Percentiles rank a stretch among this genome's conserved stretches.
Conservation (phyloP, 1,140 invertebrate species). For the Acyrthosiphon pisum region DNA sequence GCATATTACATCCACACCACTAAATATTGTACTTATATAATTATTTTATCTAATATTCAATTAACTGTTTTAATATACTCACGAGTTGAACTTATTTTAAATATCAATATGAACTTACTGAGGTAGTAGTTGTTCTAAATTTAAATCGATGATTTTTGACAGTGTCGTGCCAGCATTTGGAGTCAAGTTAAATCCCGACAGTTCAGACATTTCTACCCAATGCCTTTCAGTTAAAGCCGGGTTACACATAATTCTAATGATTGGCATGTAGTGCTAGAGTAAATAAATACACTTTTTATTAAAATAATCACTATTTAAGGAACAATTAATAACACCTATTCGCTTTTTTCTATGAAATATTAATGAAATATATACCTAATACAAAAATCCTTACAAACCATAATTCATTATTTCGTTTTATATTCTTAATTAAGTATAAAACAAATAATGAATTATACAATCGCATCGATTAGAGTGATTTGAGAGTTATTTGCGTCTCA, state of each 20-base stretch:
- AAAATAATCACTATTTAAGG: not conserved
- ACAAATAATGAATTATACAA: not conserved
- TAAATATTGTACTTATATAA: not conserved
- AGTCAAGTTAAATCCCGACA: constrained; percentile 83
- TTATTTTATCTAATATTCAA: not conserved
- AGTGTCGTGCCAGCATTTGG: constrained; percentile 85
- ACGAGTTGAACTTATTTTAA: not conserved
- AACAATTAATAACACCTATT: not conserved
- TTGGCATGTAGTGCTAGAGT: constrained; percentile 75
- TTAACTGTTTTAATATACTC: not conserved
- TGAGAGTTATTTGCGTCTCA: not conserved
- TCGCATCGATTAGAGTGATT: not conserved
- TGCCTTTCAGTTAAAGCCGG: constrained; percentile 84
- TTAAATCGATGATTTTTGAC: constrained; percentile 81
- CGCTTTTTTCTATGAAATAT: not conserved
- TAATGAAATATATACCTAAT: not conserved
- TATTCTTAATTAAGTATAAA: not conserved
- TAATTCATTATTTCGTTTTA: not conserved
- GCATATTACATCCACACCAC: not conserved
- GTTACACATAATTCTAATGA: constrained; percentile 87
- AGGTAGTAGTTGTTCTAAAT: constrained; percentile 71
- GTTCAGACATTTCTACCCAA: constrained; percentile 88
- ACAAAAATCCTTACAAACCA: not conserved
- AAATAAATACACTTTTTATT: not conserved
- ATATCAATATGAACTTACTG: constrained; percentile 67